These are phyloP conservation scores for Rhombomys opimus DNA, from an alignment of 2,113 vertebrate species.

Conservation along the genomic window DNA sequence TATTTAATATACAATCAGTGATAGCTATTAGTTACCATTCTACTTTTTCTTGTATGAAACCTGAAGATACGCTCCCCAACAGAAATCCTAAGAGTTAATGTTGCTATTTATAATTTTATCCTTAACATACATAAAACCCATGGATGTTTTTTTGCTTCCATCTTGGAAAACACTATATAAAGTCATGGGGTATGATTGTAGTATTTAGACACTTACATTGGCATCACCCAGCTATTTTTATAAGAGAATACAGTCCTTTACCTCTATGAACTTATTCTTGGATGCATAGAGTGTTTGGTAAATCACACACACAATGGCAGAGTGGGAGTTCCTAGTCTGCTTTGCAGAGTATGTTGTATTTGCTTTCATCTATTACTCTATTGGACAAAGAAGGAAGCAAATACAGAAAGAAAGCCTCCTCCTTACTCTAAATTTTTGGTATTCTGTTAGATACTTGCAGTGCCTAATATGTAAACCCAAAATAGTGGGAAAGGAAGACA, in stretches of 20 bases:
- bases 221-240: conserved; percentile 31
- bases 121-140: conserved; percentile 23
- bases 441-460: conserved; percentile 36
- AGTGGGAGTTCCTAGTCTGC: not conserved
- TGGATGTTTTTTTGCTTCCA: not conserved
- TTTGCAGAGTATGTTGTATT: conserved; percentile 21
- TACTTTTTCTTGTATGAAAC: not conserved
- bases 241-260: not conserved
- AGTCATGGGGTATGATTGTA: conserved; percentile 13
- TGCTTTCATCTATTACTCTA: conserved; percentile 14
- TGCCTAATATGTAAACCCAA: conserved; percentile 31
- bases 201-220: conserved; percentile 31
- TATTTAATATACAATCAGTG: not conserved
- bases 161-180: conserved; percentile 10
- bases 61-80: not conserved
- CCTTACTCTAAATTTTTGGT: conserved; percentile 44
- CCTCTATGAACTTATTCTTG: not conserved
- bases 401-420: conserved; percentile 32
- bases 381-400: conserved; percentile 42
- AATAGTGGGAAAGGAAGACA: not conserved
- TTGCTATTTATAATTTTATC: not conserved
- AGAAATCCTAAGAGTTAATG: conserved; percentile 58
- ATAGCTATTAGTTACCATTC: not conserved
- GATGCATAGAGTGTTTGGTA: conserved; percentile 44
- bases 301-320: not conserved